Evolutionary conservation across 2,888 invertebrate species (phyloP).

Genomic region (Orchesella flavescens): DNA sequence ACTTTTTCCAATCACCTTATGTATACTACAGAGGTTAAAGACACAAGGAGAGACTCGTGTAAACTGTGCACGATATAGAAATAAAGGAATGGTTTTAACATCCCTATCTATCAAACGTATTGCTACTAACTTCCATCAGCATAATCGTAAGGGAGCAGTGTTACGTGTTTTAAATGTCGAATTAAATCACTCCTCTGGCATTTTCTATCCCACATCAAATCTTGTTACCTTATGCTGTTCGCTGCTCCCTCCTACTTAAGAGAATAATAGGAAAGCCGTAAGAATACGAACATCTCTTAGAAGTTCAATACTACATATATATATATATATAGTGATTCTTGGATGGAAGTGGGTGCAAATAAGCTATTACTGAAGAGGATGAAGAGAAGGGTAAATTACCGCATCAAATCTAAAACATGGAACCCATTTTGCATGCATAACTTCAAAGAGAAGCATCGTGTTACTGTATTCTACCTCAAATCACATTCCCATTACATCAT

Average conservation of each 20-base stretch:
- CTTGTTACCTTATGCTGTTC: background rate
- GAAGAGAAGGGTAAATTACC: conserved; percentile 53
- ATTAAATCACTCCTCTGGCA: conserved; percentile 64
- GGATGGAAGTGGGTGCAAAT: too few species aligned
- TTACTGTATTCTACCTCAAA: conserved; percentile 25
- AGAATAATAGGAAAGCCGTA: conserved; percentile 26
- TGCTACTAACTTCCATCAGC: conserved; percentile 14
- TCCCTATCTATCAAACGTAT: conserved; percentile 5
- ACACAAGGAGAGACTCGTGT: too few species aligned
- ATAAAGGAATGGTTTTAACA: too few species aligned
- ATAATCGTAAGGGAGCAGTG: conserved; percentile 2
- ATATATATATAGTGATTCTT: too few species aligned
- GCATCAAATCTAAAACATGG: conserved; percentile 53
- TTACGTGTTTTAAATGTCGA: conserved; percentile 61
- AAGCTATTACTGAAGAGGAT: background rate
- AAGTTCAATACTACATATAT: too few species aligned
- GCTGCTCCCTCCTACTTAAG: background rate
- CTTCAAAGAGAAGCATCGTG: too few species aligned
- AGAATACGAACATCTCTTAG: background rate
- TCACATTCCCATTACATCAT: conserved; percentile 55
- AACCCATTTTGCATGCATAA: conserved; percentile 1
- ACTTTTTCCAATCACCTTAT: too few species aligned
- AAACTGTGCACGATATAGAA: too few species aligned
- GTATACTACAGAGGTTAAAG: too few species aligned
- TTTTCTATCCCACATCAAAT: conserved; percentile 41